Conservation (phyloP, 2,888 invertebrate genomes). For the Ellobium chinense region DNA sequence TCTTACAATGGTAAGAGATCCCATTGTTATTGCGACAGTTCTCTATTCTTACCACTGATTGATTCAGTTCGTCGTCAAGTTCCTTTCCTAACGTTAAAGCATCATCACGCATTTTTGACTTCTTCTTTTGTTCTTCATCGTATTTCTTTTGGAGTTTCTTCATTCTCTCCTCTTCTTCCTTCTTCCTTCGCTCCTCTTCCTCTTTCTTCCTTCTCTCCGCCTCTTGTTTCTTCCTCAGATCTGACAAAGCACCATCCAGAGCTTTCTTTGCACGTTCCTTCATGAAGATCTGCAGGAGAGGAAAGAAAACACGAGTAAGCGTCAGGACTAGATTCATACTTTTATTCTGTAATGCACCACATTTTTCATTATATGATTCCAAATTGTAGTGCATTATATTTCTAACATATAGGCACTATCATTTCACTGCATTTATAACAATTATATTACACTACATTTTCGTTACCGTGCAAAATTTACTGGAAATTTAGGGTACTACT, state of each 20-base stretch:
- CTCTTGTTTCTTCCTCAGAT: constrained; percentile 5
- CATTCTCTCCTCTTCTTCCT: background rate
- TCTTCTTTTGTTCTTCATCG: background rate
- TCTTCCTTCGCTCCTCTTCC: background rate
- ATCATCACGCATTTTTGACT: background rate
- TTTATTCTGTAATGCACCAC: too few relatives aligned
- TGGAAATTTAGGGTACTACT: too few relatives aligned
- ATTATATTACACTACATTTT: too few relatives aligned
- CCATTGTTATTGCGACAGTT: too few relatives aligned
- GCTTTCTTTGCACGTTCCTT: constrained; percentile 9
- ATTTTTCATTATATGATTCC: too few relatives aligned
- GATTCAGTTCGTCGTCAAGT: background rate
- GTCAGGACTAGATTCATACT: too few relatives aligned
- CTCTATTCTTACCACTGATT: too few relatives aligned
- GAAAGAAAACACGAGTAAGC: background rate
- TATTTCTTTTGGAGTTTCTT: background rate
- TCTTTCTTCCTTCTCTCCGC: background rate
- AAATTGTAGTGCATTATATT: too few relatives aligned
- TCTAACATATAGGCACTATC: too few relatives aligned
- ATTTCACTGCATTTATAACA: too few relatives aligned
- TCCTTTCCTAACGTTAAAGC: background rate
- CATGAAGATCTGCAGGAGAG: constrained; percentile 16
- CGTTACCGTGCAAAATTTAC: too few relatives aligned
- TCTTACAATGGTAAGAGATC: too few relatives aligned
- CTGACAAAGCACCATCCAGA: constrained; percentile 4